Percentiles rank a stretch among this genome's conserved stretches.
These are phyloP conservation scores for Neuroterus valhalla DNA, from an alignment of 1,140 invertebrate species.

Conservation along the genomic window DNA sequence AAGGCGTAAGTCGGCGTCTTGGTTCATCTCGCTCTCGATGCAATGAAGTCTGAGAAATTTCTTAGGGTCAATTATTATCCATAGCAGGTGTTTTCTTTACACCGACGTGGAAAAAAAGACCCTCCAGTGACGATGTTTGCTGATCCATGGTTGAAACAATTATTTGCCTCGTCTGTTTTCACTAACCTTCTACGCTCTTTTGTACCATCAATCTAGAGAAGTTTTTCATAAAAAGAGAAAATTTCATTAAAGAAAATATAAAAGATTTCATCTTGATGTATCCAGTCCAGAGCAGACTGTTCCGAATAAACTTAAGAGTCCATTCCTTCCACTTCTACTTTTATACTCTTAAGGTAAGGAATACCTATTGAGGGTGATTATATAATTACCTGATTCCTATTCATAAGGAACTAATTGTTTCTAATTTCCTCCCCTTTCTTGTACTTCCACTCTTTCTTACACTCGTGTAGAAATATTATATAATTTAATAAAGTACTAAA, in stretches of 20 bases:
- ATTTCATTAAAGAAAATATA: too few species aligned
- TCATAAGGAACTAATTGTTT: constrained; percentile 13
- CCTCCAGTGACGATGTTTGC: background rate
- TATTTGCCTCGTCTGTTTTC: background rate
- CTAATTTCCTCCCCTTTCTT: background rate
- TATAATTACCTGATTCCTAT: background rate
- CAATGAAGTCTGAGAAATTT: too few species aligned
- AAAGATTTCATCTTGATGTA: too few species aligned
- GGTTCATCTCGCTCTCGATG: too few species aligned
- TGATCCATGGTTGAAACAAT: background rate
- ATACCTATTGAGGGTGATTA: constrained; percentile 3
- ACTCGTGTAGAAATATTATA: background rate
- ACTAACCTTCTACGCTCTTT: background rate
- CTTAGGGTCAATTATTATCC: too few species aligned
- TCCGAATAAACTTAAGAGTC: constrained; percentile 6
- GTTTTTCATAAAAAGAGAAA: too few species aligned
- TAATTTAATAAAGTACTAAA: too few species aligned
- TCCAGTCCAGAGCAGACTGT: background rate
- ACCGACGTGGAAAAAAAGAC: background rate
- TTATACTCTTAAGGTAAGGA: background rate
- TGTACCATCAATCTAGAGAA: too few species aligned
- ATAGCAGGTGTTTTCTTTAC: too few species aligned
- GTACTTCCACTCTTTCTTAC: background rate
- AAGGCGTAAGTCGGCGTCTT: too few species aligned
- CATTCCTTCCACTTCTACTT: too few species aligned